phyloP scores from a whole-genome alignment of 2,797 vertebrate species.

The Diplodus sargus region DNA sequence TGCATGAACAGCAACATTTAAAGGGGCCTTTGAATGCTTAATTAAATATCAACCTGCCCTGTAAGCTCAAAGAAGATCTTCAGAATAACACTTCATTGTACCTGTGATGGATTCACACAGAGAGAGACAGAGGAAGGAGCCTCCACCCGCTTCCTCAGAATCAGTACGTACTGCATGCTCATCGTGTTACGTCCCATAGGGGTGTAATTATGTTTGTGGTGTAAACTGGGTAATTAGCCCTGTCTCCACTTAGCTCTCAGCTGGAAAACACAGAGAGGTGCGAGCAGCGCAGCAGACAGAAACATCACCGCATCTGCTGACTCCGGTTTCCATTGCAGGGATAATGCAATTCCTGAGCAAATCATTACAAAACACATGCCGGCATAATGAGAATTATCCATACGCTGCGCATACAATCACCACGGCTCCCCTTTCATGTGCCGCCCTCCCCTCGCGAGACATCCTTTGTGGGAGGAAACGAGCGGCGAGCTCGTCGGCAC shows the following conservation, averaged over 20 bases:
- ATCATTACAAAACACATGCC: constrained; percentile 63
- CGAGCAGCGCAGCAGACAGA: constrained; percentile 46
- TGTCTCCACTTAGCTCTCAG: constrained; percentile 73
- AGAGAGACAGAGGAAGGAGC: background rate
- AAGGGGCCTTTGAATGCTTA: constrained; percentile 33
- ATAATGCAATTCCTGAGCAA: constrained; percentile 50
- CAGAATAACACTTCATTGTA: constrained; percentile 13
- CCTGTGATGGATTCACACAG: constrained; percentile 32
- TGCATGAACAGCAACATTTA: constrained; percentile 5
- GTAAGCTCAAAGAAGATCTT: constrained; percentile 35
- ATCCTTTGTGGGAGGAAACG: constrained; percentile 17
- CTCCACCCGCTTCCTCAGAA: constrained; percentile 11
- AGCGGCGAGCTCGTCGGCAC: background rate
- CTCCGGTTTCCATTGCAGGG: constrained; percentile 31
- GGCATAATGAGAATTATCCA: constrained; percentile 51
- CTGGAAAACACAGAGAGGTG: constrained; percentile 57
- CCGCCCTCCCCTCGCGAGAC: background rate
- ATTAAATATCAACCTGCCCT: constrained; percentile 47
- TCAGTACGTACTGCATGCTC: constrained; percentile 36
- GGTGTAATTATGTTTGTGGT: constrained; percentile 72
- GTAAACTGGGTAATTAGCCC: constrained; percentile 76
- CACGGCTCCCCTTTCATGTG: constrained; percentile 21
- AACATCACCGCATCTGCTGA: constrained; percentile 60
- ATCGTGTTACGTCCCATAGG: constrained; percentile 58
- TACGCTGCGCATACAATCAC: constrained; percentile 35